phyloP scores from a whole-genome alignment of 2,113 vertebrate genomes.

The Labeo rohita region DNA sequence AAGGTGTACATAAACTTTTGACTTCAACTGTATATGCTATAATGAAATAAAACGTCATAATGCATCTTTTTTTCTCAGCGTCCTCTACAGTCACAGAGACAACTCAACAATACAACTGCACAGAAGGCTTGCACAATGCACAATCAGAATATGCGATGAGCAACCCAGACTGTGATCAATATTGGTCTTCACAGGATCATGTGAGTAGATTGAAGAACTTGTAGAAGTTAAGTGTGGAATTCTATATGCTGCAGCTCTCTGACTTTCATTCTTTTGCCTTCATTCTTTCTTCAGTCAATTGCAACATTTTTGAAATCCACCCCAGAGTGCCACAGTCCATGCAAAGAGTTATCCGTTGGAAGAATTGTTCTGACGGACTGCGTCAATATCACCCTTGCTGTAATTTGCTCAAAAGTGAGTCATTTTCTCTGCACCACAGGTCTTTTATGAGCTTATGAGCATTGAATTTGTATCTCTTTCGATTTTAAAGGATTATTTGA shows the following conservation, averaged over 20 bases:
- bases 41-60: too few relatives aligned
- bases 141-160: not conserved
- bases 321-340: constrained; percentile 26
- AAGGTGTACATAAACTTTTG: too few relatives aligned
- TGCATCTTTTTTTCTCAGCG: constrained; percentile 16
- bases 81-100: constrained; percentile 3
- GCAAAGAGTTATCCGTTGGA: not conserved
- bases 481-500: constrained; percentile 15
- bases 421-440: not conserved
- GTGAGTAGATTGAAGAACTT: constrained; percentile 42
- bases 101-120: not conserved
- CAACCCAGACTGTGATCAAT: not conserved
- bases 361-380: constrained; percentile 49
- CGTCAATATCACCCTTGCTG: not conserved
- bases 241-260: not conserved
- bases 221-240: not conserved
- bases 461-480: not conserved
- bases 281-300: constrained; percentile 50
- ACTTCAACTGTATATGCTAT: too few relatives aligned
- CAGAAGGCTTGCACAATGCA: not conserved
- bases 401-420: constrained; percentile 50
- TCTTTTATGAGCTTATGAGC: not conserved
- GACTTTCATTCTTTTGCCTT: not conserved
- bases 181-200: not conserved
- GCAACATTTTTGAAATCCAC: fast-evolving